A percentile compares a stretch with the other conserved stretches of the same genome.
Evolutionary conservation across 2,113 vertebrate genomes (phyloP).

Genomic region (Trinectes maculatus): DNA sequence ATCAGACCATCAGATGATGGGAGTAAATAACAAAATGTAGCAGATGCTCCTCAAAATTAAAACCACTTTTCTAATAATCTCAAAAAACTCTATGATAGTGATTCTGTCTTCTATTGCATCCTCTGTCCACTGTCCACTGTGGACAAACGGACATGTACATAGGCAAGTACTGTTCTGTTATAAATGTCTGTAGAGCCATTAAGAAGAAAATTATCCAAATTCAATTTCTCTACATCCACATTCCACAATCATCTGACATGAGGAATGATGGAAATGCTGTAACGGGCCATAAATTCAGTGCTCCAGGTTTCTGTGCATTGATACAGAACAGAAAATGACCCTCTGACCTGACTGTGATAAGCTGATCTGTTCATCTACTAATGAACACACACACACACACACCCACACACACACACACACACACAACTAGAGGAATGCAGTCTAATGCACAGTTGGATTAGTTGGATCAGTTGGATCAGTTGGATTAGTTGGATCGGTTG

Average conservation of each 20-base stretch:
- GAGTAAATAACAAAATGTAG: not conserved
- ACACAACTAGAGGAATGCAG: not conserved
- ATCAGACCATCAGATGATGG: not conserved
- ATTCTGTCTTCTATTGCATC: slow-evolving; percentile 9
- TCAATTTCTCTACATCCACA: slow-evolving; percentile 6
- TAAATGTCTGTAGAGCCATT: not conserved
- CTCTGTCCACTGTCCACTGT: not conserved
- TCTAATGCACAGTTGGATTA: too few relatives aligned
- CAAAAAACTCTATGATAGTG: too few relatives aligned
- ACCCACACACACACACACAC: not conserved
- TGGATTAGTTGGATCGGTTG: too few relatives aligned
- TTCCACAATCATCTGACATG: slow-evolving; percentile 22
- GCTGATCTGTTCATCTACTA: slow-evolving; percentile 29
- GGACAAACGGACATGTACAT: not conserved
- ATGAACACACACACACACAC: slow-evolving; percentile 7
- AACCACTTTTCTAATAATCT: slow-evolving; percentile 49
- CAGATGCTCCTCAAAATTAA: slow-evolving; percentile 37
- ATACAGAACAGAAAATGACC: slow-evolving; percentile 23
- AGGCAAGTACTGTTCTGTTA: too few relatives aligned
- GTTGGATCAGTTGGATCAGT: too few relatives aligned
- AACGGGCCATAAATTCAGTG: slow-evolving; percentile 27
- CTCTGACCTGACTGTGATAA: slow-evolving; percentile 16
- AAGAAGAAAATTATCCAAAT: not conserved
- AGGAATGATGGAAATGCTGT: slow-evolving; percentile 12
- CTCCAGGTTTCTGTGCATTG: not conserved